Evolutionary conservation across 2,113 vertebrate genomes (phyloP).

Genomic region (Aegotheles bennettii): DNA sequence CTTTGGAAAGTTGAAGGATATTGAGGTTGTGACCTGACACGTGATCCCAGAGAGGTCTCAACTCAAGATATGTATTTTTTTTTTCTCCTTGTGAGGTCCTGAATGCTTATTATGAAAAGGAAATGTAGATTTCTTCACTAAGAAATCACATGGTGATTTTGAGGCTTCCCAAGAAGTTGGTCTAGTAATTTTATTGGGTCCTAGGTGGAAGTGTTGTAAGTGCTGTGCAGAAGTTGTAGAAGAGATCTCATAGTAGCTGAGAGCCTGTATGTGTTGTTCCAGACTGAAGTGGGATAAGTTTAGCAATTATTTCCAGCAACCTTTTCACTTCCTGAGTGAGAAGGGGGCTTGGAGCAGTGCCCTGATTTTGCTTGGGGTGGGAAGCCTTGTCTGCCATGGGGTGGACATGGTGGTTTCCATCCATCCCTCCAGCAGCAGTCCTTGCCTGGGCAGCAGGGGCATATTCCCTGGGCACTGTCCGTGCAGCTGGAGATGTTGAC

Average conservation of each 20-base stretch:
- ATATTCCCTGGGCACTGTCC: background rate
- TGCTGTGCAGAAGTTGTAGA: background rate
- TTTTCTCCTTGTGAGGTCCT: background rate
- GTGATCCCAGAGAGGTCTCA: background rate
- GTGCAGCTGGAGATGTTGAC: background rate
- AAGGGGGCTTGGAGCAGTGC: background rate
- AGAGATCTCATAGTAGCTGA: background rate
- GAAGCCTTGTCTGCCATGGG: background rate
- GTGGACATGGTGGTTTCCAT: background rate
- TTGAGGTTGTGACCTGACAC: background rate
- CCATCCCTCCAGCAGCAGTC: background rate
- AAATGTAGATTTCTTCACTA: background rate
- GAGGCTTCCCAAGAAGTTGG: background rate
- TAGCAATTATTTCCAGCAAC: background rate
- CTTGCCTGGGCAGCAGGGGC: rapidly evolving
- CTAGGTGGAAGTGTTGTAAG: background rate
- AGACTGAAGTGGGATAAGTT: background rate
- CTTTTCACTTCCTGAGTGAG: background rate
- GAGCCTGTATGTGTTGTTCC: background rate
- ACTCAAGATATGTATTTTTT: background rate
- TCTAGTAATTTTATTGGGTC: background rate
- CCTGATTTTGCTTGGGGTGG: background rate
- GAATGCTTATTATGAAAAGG: background rate
- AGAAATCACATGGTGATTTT: background rate
- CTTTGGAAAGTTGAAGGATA: background rate